These are phyloP conservation scores for Danio albolineatus DNA, from an alignment of 2,797 vertebrate species.

Conservation along the genomic window DNA sequence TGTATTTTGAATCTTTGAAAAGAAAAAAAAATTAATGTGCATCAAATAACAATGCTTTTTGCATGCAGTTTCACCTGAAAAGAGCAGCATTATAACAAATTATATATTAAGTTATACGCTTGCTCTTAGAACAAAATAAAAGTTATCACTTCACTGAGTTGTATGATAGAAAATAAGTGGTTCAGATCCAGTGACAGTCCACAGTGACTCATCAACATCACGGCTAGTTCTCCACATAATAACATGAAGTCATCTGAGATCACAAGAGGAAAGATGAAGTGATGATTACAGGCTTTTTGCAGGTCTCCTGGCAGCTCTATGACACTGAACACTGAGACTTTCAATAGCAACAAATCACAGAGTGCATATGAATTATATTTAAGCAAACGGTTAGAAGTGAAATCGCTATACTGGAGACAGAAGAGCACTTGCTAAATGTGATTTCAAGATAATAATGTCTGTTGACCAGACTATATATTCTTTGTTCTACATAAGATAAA, in stretches of 20 bases:
- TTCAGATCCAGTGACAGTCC: neutral
- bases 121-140: neutral
- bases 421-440: neutral
- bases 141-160: neutral
- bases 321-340: conserved; percentile 80
- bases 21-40: too few relatives aligned
- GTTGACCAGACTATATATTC: neutral
- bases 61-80: too few relatives aligned
- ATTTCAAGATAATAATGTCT: neutral
- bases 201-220: conserved; percentile 10
- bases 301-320: conserved; percentile 92
- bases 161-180: neutral
- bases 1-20: too few relatives aligned
- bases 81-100: neutral
- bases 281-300: conserved; percentile 87
- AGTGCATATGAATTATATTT: neutral
- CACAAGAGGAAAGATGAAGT: neutral
- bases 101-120: neutral
- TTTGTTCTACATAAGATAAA: too few relatives aligned
- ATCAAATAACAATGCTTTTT: too few relatives aligned
- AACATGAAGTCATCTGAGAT: neutral
- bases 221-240: neutral
- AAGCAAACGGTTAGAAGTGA: neutral
- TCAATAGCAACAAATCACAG: neutral
- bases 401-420: neutral